Conservation (phyloP, 2,888 invertebrate species). For the Caprella mutica region DNA sequence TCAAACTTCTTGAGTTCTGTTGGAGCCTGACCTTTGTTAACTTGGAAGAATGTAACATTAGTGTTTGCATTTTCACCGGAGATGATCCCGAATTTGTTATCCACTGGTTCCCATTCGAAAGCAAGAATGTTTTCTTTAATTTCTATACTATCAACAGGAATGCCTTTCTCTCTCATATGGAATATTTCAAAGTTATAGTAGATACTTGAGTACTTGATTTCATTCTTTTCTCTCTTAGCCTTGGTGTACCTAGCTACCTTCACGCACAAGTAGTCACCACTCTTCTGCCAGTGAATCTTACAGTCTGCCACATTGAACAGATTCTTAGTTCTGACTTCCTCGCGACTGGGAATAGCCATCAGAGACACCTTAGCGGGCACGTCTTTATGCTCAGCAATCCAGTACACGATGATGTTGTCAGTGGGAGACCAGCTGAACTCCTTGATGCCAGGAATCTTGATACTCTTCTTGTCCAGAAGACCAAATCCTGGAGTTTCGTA, state of each 20-base stretch:
- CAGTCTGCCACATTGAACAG: constrained; percentile 96
- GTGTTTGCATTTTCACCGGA: constrained; percentile 81
- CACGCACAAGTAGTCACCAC: constrained; percentile 92
- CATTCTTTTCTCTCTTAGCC: constrained; percentile 76
- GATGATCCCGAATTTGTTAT: constrained; percentile 90
- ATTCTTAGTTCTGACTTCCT: constrained; percentile 64
- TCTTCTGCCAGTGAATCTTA: constrained; percentile 98
- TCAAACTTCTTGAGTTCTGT: constrained; percentile 62
- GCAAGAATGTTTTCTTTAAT: constrained; percentile 51
- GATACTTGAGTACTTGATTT: constrained; percentile 85
- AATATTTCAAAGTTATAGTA: constrained; percentile 98
- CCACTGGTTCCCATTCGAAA: constrained; percentile 97
- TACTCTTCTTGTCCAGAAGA: constrained; percentile 82
- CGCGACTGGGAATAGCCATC: constrained; percentile 62
- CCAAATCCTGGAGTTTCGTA: constrained; percentile 92
- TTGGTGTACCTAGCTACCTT: constrained; percentile 83
- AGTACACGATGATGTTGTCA: constrained; percentile 90
- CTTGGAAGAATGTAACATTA: constrained; percentile 82
- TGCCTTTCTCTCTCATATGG: constrained; percentile 93
- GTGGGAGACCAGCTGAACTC: constrained; percentile 98
- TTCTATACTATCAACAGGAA: constrained; percentile 95
- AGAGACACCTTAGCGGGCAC: constrained; percentile 90
- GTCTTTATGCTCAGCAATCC: constrained; percentile 95
- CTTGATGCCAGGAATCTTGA: constrained; percentile 70
- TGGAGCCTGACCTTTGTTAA: constrained; percentile 79